Evolutionary conservation across 2,888 invertebrate species (phyloP).

Genomic region (Steinernema hermaphroditum): DNA sequence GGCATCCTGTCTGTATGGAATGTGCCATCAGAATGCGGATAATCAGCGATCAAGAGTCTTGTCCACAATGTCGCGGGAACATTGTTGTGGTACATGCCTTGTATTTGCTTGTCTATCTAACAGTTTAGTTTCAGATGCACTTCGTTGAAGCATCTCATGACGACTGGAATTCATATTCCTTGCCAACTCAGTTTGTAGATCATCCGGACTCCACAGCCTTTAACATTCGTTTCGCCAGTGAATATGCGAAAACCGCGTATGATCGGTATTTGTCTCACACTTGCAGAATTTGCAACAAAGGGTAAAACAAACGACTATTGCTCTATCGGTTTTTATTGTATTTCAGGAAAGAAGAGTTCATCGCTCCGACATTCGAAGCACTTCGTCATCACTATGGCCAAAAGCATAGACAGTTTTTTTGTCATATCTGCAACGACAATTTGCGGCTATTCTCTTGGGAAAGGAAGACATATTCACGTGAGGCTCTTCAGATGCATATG

Average conservation of each 20-base stretch:
- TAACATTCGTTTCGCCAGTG: slow-evolving; percentile 51
- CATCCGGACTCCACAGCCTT: slow-evolving; percentile 53
- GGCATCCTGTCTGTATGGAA: slow-evolving; percentile 94
- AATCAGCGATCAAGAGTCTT: slow-evolving; percentile 87
- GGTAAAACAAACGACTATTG: slow-evolving; percentile 4
- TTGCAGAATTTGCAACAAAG: slow-evolving; percentile 52
- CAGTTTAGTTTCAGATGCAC: not conserved
- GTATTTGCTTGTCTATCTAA: not conserved
- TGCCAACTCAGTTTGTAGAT: not conserved
- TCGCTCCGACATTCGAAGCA: slow-evolving; percentile 76
- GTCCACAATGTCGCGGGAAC: slow-evolving; percentile 83
- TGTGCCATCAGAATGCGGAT: slow-evolving; percentile 97
- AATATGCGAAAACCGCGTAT: slow-evolving; percentile 49
- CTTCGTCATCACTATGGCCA: slow-evolving; percentile 85
- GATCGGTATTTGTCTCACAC: slow-evolving; percentile 59
- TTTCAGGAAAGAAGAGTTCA: not conserved
- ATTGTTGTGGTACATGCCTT: slow-evolving; percentile 45
- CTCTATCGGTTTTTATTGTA: not conserved
- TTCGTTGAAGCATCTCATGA: not conserved
- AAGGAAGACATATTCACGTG: slow-evolving; percentile 74
- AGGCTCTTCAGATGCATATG: slow-evolving; percentile 80
- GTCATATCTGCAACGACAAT: slow-evolving; percentile 79
- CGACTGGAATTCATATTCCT: slow-evolving; percentile 26
- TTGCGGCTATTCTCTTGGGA: slow-evolving; percentile 38
- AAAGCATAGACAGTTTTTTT: slow-evolving; percentile 83